Conservation (phyloP, 2,888 invertebrate genomes). For the Litoditis marina region DNA sequence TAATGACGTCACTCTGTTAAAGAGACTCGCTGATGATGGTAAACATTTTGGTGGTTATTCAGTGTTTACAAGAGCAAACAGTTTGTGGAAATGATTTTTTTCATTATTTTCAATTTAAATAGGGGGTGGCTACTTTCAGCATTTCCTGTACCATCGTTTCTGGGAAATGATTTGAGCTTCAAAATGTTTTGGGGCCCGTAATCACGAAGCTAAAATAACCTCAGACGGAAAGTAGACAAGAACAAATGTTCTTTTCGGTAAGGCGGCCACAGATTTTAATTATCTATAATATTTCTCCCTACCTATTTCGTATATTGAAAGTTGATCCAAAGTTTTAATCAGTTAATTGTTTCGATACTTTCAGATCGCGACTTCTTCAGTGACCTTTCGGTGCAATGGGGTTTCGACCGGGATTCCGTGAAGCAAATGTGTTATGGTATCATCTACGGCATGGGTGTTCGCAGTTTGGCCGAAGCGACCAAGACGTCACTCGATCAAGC, state of each 20-base stretch:
- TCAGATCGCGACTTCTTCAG: conserved; percentile 29
- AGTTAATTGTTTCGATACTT: no score
- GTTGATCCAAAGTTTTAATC: background rate
- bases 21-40: conserved; percentile 20
- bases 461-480: conserved; percentile 76
- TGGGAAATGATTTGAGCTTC: no score
- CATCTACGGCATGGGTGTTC: conserved; percentile 91
- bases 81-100: no score
- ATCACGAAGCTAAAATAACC: no score
- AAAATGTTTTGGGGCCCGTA: no score
- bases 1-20: conserved; percentile 68
- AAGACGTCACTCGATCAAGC: conserved; percentile 79
- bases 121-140: no score
- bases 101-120: background rate
- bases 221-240: no score
- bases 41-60: background rate
- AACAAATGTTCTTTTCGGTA: no score
- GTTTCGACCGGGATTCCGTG: conserved; percentile 68
- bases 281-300: background rate
- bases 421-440: conserved; percentile 65
- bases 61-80: background rate
- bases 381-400: conserved; percentile 32
- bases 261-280: no score
- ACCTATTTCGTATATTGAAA: background rate
- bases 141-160: no score